Conservation (phyloP, 2,797 vertebrate genomes). For the Austrolebias charrua region DNA sequence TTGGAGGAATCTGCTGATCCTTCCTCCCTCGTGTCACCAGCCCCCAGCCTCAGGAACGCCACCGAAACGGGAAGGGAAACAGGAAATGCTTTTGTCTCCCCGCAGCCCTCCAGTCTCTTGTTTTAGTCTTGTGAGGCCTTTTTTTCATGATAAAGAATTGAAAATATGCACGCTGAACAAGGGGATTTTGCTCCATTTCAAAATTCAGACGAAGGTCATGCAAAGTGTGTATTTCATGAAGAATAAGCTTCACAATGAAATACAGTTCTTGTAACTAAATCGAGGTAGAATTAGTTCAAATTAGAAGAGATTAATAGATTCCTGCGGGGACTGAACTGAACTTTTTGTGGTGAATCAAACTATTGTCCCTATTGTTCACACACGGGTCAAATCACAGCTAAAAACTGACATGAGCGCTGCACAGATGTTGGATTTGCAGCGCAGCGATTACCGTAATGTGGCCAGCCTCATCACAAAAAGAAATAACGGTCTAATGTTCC, state of each 20-base stretch:
- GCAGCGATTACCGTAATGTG: constrained; percentile 31
- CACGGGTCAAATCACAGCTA: constrained; percentile 36
- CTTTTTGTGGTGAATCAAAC: constrained; percentile 1
- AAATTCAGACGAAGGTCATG: constrained; percentile 39
- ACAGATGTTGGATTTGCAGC: constrained; percentile 16
- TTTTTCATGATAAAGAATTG: not conserved
- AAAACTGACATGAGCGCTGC: constrained; percentile 43
- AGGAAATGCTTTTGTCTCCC: constrained; percentile 75
- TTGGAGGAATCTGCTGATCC: constrained; percentile 70
- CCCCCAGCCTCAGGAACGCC: constrained; percentile 68
- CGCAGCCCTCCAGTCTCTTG: constrained; percentile 41
- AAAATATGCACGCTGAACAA: not conserved
- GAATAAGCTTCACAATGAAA: constrained; percentile 28
- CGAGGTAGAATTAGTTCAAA: constrained; percentile 24
- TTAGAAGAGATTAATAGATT: constrained; percentile 20
- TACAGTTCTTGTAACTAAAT: constrained; percentile 54
- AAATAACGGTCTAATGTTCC: not conserved
- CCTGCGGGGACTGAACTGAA: constrained; percentile 47
- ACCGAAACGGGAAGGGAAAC: constrained; percentile 64
- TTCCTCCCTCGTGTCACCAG: constrained; percentile 60
- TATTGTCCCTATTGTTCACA: constrained; percentile 54
- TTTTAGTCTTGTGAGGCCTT: constrained; percentile 17
- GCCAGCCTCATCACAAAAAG: constrained; percentile 33
- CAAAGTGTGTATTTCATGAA: constrained; percentile 19
- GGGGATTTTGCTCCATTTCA: not conserved